A percentile compares a stretch with the other conserved stretches of the same genome.
These are phyloP conservation scores for Drosophila seclusa DNA, from an alignment of 2,888 invertebrate genomes.

Conservation along the genomic window DNA sequence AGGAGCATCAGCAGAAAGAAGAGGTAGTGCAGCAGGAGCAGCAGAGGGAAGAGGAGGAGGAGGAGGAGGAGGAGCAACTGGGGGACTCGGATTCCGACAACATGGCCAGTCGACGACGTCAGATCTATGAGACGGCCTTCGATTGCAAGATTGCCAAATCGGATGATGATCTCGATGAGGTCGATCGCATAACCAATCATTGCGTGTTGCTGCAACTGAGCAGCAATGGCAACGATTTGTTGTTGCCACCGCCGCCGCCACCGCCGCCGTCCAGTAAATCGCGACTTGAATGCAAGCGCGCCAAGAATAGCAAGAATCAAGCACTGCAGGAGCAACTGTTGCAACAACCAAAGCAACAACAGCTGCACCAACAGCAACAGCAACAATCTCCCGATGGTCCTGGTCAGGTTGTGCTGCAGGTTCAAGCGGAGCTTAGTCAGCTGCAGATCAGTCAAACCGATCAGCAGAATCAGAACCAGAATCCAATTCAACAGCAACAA, in stretches of 20 bases:
- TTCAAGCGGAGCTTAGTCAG: conserved; percentile 87
- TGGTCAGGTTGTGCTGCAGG: conserved; percentile 66
- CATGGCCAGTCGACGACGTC: conserved; percentile 87
- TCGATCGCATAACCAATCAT: conserved; percentile 93
- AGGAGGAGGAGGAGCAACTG: conserved; percentile 55
- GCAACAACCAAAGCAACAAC: conserved; percentile 30
- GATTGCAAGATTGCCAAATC: conserved; percentile 94
- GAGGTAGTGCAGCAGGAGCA: conserved; percentile 69
- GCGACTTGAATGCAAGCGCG: conserved; percentile 82
- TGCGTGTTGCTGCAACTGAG: conserved; percentile 88
- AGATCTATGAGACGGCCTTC: conserved; percentile 95
- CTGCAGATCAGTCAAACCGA: conserved; percentile 86
- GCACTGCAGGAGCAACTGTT: conserved; percentile 80
- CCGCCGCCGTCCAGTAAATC: conserved; percentile 48
- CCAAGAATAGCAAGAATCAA: conserved; percentile 84
- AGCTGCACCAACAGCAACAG: conserved; percentile 25
- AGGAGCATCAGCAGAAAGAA: conserved; percentile 3
- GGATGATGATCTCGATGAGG: conserved; percentile 91
- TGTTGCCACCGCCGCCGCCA: conserved; percentile 22
- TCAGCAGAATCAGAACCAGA: conserved; percentile 84
- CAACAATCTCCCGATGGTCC: conserved; percentile 53
- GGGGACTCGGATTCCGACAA: conserved; percentile 64
- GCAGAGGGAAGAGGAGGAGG: conserved; percentile 6
- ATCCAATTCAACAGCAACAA: conserved; percentile 11
- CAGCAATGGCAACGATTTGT: conserved; percentile 80